phyloP scores from a whole-genome alignment of 2,797 vertebrate species.

The Mus caroli region DNA sequence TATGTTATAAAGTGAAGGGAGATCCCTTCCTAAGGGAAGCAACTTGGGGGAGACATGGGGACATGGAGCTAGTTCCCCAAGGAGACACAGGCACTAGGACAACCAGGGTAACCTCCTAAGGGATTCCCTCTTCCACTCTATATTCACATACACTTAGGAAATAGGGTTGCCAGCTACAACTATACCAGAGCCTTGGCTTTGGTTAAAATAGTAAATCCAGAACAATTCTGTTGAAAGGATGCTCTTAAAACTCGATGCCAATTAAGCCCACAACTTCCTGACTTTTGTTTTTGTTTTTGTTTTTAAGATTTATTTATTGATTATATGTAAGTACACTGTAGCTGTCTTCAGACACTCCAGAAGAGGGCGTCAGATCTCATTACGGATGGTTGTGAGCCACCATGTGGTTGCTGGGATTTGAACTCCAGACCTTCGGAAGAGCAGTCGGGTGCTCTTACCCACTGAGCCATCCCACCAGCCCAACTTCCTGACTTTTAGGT shows the following conservation, averaged over 20 bases:
- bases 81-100: not conserved
- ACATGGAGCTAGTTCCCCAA: not conserved
- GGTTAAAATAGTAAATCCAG: not conserved
- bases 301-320: too few species aligned
- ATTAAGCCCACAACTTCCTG: slow-evolving; percentile 1
- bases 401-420: too few species aligned
- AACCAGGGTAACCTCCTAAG: not conserved
- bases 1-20: not conserved
- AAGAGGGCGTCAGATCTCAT: too few species aligned
- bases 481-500: slow-evolving; percentile 13
- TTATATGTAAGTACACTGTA: too few species aligned
- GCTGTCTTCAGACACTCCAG: too few species aligned
- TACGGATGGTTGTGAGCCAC: too few species aligned
- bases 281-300: too few species aligned
- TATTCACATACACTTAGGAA: not conserved
- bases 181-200: not conserved
- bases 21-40: not conserved
- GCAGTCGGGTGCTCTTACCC: too few species aligned
- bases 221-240: slow-evolving; percentile 1
- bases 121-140: not conserved
- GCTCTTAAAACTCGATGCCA: not conserved
- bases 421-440: too few species aligned
- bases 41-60: not conserved
- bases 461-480: too few species aligned
- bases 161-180: not conserved